Evolutionary conservation across 2,113 vertebrate genomes (phyloP).

Genomic region (Notothenia rossii): DNA sequence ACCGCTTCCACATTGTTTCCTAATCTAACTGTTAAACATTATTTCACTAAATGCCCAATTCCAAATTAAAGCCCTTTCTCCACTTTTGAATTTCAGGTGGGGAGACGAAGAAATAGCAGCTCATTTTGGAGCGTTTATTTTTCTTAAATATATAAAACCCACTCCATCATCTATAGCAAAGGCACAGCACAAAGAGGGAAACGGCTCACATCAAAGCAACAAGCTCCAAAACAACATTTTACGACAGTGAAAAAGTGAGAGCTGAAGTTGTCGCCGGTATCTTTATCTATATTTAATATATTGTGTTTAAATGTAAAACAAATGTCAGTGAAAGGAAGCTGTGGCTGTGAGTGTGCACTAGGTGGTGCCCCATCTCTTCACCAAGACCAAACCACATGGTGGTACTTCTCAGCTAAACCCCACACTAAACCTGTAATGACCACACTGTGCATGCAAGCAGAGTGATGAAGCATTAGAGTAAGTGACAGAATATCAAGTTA

Average conservation of each 20-base stretch:
- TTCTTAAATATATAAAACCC: slow-evolving; percentile 15
- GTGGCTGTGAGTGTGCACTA: slow-evolving; percentile 76
- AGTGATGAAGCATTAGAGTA: slow-evolving; percentile 25
- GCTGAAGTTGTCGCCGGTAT: background rate
- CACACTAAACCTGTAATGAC: slow-evolving; percentile 32
- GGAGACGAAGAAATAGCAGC: background rate
- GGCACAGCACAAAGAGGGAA: background rate
- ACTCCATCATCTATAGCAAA: slow-evolving; percentile 6
- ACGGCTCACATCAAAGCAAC: background rate
- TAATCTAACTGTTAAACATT: slow-evolving; percentile 64
- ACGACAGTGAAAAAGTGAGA: background rate
- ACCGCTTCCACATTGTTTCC: slow-evolving; percentile 7
- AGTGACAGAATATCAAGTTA: slow-evolving; percentile 6
- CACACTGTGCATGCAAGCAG: background rate
- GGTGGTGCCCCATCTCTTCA: slow-evolving; percentile 84
- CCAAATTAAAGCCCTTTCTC: background rate
- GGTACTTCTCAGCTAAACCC: slow-evolving; percentile 18
- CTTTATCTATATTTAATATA: slow-evolving; percentile 2
- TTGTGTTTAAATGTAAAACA: slow-evolving; percentile 1
- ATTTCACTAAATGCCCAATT: background rate
- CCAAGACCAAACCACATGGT: slow-evolving; percentile 32
- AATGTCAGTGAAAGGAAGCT: slow-evolving; percentile 11
- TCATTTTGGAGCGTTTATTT: slow-evolving; percentile 5
- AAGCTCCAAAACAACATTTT: background rate
- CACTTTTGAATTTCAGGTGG: background rate